Percentiles rank a stretch among this genome's conserved stretches.
Conservation (phyloP, 2,113 vertebrate species). For the Pollimyrus isidori region DNA sequence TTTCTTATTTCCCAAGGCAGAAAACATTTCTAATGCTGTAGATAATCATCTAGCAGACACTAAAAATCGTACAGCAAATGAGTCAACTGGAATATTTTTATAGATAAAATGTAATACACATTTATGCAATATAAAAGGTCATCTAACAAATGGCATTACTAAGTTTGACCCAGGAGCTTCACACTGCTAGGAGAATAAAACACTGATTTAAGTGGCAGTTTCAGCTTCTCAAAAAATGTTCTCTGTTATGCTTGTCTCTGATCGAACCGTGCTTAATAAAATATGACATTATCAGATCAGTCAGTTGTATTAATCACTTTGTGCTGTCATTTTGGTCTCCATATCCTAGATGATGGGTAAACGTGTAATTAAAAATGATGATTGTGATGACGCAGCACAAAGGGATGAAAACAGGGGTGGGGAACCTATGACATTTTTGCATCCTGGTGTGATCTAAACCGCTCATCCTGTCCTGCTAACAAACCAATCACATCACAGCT, state of each 20-base stretch:
- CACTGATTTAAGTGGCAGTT: neutral
- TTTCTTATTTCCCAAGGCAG: neutral
- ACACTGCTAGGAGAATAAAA: neutral
- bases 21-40: neutral
- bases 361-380: neutral
- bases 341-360: neutral
- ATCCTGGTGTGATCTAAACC: neutral
- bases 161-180: neutral
- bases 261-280: neutral
- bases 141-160: neutral
- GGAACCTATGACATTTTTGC: neutral
- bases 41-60: neutral
- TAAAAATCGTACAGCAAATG: neutral
- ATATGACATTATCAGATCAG: neutral
- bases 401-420: neutral
- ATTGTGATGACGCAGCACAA: neutral
- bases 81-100: neutral
- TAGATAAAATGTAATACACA: neutral
- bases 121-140: neutral
- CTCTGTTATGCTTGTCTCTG: neutral
- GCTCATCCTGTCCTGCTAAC: neutral
- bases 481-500: neutral
- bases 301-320: neutral
- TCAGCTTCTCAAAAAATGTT: neutral
- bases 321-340: neutral